These are phyloP conservation scores for Poeciliopsis gracilis DNA, from an alignment of 2,797 vertebrate genomes.

Conservation along the genomic window DNA sequence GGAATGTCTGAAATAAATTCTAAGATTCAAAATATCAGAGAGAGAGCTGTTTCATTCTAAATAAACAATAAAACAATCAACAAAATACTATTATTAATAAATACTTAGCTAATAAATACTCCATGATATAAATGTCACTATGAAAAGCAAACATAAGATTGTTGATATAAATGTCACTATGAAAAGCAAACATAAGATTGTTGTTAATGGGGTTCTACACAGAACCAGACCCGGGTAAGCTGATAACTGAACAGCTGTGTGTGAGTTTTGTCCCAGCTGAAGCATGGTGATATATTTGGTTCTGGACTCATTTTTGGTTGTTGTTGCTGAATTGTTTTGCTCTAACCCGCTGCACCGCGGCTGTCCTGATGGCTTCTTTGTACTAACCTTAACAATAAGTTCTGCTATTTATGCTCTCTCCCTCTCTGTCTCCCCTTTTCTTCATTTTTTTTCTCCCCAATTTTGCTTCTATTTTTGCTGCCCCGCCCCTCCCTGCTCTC, in stretches of 20 bases:
- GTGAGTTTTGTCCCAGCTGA: conserved; percentile 13
- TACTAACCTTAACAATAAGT: conserved; percentile 82
- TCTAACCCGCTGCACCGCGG: conserved; percentile 72
- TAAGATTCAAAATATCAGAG: too few species aligned
- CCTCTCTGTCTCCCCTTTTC: conserved; percentile 18
- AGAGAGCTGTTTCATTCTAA: too few species aligned
- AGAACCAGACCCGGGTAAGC: neutral
- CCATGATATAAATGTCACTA: too few species aligned
- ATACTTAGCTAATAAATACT: too few species aligned
- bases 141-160: too few species aligned
- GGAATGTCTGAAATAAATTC: too few species aligned
- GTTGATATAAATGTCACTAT: too few species aligned
- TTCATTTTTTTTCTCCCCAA: conserved; percentile 15
- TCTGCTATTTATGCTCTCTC: conserved; percentile 65
- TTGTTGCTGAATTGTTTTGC: conserved; percentile 66
- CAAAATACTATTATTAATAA: too few species aligned
- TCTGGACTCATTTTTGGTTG: conserved; percentile 50
- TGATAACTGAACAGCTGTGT: neutral
- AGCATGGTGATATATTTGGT: conserved; percentile 30
- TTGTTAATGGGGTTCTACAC: too few species aligned
- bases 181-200: too few species aligned
- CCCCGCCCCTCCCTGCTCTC: conserved; percentile 35
- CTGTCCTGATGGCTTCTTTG: conserved; percentile 75
- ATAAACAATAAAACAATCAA: too few species aligned
- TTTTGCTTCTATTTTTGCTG: conserved; percentile 52